Evolutionary conservation across 2,113 vertebrate genomes (phyloP), one percentile per base, ranked within the genome.

Genomic region (Takifugu flavidus): DNA sequence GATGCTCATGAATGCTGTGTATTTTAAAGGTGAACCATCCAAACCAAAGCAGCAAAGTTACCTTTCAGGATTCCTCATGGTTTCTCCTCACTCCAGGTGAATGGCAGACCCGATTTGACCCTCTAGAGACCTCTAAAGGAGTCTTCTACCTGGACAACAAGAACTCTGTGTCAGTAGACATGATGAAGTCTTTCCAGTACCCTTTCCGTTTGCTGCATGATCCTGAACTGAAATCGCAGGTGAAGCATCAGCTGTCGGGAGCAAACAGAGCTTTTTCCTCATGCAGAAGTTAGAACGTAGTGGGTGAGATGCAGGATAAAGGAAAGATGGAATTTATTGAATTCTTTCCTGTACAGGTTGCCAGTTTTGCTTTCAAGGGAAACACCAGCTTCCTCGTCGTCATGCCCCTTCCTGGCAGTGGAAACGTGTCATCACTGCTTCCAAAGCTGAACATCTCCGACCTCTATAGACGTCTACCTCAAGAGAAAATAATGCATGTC

Each of bases 321-420:
- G n/a, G 5, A 25, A 49, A 31, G 13, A 28, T 28, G 5, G 13
- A 56, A 42, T 56, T 10, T 31, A 3, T 31, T 1, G 7, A 47
- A 15, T 7, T 49, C 3, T 62, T 25, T 66, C 13, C 59, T 4
- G 1, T 49, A 5, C 63, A 98, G 95, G 93, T 97, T 64, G 95
- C 93, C 84, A 90, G 89, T 69, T 93, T 98, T 64, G 89, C 94
- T 31, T 96, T 98, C 64, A 93, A 93, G 61, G 91, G 82, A 28
- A 95, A 96, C 47, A 87, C 90, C 88, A 98, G 94, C 67, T 91
- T 98, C 50, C 82, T 98, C 70, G 89, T 91, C 43, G 78, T 98
- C 0, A 79, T 94, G 62, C 96, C 95, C 1, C 67, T 80, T 52
- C 75, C 81, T 11, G 80, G 78, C 7, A 73, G 71, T 2, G 81